These are phyloP conservation scores for Ypsolopha scabrella DNA, from an alignment of 2,888 invertebrate species.

Conservation along the genomic window DNA sequence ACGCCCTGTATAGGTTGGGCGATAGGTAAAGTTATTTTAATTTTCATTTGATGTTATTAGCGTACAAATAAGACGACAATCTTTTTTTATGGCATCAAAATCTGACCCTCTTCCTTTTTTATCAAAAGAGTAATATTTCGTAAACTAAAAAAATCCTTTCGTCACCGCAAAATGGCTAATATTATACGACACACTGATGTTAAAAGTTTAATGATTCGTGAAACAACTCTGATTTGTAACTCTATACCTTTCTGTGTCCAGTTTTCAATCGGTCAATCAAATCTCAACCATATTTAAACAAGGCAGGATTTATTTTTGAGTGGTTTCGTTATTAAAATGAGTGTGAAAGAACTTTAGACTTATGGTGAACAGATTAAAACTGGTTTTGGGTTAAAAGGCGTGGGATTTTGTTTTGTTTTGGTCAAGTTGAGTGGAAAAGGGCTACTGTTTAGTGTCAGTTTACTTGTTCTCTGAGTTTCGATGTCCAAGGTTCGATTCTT, in stretches of 20 bases:
- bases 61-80: too few species aligned
- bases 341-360: neutral
- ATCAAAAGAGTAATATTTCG: too few species aligned
- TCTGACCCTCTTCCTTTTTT: too few species aligned
- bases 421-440: conserved; percentile 9
- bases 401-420: neutral
- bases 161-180: conserved; percentile 24
- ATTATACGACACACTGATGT: conserved; percentile 52
- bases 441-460: conserved; percentile 61
- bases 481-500: conserved; percentile 49
- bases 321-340: neutral
- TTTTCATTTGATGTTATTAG: too few species aligned
- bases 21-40: too few species aligned
- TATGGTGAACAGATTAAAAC: neutral
- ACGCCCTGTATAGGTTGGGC: too few species aligned
- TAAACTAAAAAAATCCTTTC: neutral
- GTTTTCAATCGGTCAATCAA: neutral
- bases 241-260: conserved; percentile 17
- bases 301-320: neutral
- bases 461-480: conserved; percentile 47
- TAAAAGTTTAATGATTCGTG: conserved; percentile 55
- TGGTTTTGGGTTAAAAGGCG: neutral
- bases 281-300: neutral
- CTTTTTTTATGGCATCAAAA: too few species aligned
- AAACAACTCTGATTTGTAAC: conserved; percentile 59